These are phyloP conservation scores for Carcinoscorpius rotundicauda DNA, from an alignment of 1,140 invertebrate genomes.

Conservation along the genomic window DNA sequence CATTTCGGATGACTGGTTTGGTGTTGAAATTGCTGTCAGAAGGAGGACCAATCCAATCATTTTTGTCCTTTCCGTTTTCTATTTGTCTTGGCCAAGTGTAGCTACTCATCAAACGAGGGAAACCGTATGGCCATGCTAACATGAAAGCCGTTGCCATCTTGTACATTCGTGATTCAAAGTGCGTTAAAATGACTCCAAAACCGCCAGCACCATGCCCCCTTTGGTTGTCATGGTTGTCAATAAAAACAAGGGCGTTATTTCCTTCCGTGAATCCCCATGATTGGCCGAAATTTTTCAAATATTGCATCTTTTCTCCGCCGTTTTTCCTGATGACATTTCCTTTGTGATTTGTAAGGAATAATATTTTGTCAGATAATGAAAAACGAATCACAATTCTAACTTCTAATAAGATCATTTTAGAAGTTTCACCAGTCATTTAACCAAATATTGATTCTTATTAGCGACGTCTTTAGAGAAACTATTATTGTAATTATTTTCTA, in stretches of 20 bases:
- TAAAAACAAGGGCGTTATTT: slow-evolving; percentile 34
- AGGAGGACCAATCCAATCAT: slow-evolving; percentile 31
- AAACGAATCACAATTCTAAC: no score
- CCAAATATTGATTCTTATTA: no score
- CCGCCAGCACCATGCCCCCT: slow-evolving; percentile 45
- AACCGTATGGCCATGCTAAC: slow-evolving; percentile 61
- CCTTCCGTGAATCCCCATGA: slow-evolving; percentile 34
- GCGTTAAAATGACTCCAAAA: slow-evolving; percentile 39
- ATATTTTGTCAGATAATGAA: no score
- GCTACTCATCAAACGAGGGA: slow-evolving; percentile 61
- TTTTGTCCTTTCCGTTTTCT: slow-evolving; percentile 20
- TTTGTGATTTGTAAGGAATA: background rate
- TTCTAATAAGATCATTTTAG: no score
- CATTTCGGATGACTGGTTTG: slow-evolving; percentile 46
- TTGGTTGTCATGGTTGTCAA: slow-evolving; percentile 56
- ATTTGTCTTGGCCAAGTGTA: slow-evolving; percentile 34
- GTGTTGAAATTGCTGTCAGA: slow-evolving; percentile 44
- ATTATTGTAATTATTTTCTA: no score
- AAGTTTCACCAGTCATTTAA: no score
- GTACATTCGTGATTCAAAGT: slow-evolving; percentile 42
- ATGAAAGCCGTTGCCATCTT: slow-evolving; percentile 54
- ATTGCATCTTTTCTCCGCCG: slow-evolving; percentile 28
- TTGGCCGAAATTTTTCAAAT: slow-evolving; percentile 28
- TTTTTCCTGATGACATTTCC: slow-evolving; percentile 39
- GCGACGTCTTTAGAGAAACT: no score